phyloP scores from a whole-genome alignment of 30 jellyfish, hydroid and myxozoan species.

The Chrysaora quinquecirrha region DNA sequence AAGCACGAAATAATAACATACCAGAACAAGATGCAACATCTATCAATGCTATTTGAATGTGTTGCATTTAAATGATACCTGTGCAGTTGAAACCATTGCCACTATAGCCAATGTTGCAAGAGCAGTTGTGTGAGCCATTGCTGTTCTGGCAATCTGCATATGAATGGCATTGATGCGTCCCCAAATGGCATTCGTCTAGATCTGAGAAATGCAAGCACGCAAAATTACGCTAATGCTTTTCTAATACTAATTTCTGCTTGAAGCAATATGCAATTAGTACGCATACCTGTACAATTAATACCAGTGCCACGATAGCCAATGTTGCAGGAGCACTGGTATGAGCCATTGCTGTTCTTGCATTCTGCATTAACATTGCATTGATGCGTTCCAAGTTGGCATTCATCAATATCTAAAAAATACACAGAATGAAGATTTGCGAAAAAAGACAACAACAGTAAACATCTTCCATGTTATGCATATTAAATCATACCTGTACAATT shows the following conservation, averaged over 20 bases:
- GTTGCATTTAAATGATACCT: constrained; percentile 16
- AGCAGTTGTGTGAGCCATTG: constrained; percentile 68
- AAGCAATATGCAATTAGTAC: no score
- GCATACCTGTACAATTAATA: constrained; percentile 37
- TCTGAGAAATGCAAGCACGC: constrained; percentile 15
- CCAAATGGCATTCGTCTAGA: constrained; percentile 35
- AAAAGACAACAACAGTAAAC: no score
- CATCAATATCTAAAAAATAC: constrained; percentile 41
- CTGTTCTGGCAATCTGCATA: constrained; percentile 61
- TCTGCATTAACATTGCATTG: constrained; percentile 41
- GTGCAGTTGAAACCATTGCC: constrained; percentile 49
- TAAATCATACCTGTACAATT: constrained; percentile 35
- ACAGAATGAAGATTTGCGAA: no score
- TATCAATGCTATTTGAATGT: background rate
- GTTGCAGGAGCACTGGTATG: constrained; percentile 76
- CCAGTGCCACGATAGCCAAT: constrained; percentile 72
- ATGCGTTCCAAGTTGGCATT: constrained; percentile 13
- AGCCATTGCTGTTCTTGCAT: constrained; percentile 68
- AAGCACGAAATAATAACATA: background rate
- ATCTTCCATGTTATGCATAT: no score
- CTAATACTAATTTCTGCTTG: no score
- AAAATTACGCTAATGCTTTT: no score
- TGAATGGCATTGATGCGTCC: constrained; percentile 5
- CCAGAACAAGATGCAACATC: background rate
- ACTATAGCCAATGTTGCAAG: constrained; percentile 60